Percentiles rank a stretch among this genome's conserved stretches.
Evolutionary conservation across 1,140 invertebrate species (phyloP).

Genomic region (Aphelenchoides avenae): DNA sequence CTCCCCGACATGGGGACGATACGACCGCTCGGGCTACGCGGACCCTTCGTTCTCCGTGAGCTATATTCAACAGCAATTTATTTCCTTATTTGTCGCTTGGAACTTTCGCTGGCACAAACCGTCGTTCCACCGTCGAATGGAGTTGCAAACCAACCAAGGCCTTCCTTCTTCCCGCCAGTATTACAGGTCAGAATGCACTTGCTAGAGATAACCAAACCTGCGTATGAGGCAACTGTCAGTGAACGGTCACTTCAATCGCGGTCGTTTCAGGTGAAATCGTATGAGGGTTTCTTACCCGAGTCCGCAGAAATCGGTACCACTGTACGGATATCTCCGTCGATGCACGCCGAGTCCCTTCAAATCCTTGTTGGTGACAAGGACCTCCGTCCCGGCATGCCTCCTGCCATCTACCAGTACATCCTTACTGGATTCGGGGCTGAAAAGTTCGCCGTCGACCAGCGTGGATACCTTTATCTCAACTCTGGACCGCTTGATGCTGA

Average conservation of each 20-base stretch:
- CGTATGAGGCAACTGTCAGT: slow-evolving; percentile 3
- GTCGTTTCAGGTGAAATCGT: slow-evolving; percentile 51
- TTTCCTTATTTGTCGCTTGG: too few relatives aligned
- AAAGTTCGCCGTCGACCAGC: slow-evolving; percentile 57
- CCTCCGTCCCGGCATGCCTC: slow-evolving; percentile 57
- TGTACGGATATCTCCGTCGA: slow-evolving; percentile 42
- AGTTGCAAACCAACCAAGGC: slow-evolving; percentile 2
- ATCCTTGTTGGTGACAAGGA: slow-evolving; percentile 57
- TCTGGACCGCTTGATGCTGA: slow-evolving; percentile 31
- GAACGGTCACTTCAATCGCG: too few relatives aligned
- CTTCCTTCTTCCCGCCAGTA: slow-evolving; percentile 18
- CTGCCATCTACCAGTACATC: slow-evolving; percentile 56
- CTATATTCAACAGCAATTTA: too few relatives aligned
- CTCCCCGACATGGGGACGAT: too few relatives aligned
- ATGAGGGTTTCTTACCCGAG: slow-evolving; percentile 51
- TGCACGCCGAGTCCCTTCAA: slow-evolving; percentile 45
- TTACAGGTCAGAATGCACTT: slow-evolving; percentile 11
- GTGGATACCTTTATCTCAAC: slow-evolving; percentile 56
- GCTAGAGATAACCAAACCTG: background rate
- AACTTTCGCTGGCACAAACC: too few relatives aligned
- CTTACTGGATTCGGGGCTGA: slow-evolving; percentile 54
- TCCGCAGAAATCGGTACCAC: slow-evolving; percentile 51
- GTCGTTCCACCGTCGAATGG: too few relatives aligned
- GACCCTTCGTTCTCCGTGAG: too few relatives aligned
- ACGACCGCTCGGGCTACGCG: too few relatives aligned